Percentiles rank a stretch among this genome's conserved stretches.
Evolutionary conservation across 2,113 vertebrate genomes (phyloP).

Genomic region (Channa argus): DNA sequence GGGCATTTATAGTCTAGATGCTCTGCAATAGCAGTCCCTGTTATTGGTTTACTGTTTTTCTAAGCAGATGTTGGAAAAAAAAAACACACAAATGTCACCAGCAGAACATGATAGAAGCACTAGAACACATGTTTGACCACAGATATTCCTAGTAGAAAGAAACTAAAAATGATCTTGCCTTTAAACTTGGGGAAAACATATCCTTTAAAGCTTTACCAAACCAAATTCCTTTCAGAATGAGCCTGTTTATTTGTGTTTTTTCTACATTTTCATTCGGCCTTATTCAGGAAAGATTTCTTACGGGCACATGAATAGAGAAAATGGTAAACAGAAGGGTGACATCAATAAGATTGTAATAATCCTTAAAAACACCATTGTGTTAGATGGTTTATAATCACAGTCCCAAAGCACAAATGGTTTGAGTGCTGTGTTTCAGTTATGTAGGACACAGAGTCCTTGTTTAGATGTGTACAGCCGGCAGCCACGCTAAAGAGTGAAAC

Average conservation of each 20-base stretch:
- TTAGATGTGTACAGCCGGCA: constrained; percentile 36
- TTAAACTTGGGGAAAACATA: background rate
- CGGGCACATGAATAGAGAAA: background rate
- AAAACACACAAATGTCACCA: too few relatives aligned
- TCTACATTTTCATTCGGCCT: background rate
- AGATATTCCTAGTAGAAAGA: background rate
- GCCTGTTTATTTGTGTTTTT: background rate
- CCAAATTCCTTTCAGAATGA: background rate
- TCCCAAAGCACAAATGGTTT: constrained; percentile 41
- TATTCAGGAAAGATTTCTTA: constrained; percentile 6
- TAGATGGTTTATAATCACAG: constrained; percentile 23
- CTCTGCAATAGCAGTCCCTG: too few relatives aligned
- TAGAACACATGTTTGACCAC: background rate
- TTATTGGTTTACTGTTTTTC: too few relatives aligned
- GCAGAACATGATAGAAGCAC: background rate
- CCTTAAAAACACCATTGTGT: constrained; percentile 21
- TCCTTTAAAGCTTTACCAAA: background rate
- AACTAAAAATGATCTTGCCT: background rate
- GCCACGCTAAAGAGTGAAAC: constrained; percentile 45
- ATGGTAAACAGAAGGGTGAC: constrained; percentile 14
- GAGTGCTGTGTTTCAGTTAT: constrained; percentile 42
- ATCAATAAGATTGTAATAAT: constrained; percentile 29
- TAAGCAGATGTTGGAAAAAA: too few relatives aligned
- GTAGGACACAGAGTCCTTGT: constrained; percentile 45
- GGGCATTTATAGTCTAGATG: background rate